Base-by-base conservation (phyloP, 2,888 invertebrate genomes). In the Acanthopleura granulata region DNA sequence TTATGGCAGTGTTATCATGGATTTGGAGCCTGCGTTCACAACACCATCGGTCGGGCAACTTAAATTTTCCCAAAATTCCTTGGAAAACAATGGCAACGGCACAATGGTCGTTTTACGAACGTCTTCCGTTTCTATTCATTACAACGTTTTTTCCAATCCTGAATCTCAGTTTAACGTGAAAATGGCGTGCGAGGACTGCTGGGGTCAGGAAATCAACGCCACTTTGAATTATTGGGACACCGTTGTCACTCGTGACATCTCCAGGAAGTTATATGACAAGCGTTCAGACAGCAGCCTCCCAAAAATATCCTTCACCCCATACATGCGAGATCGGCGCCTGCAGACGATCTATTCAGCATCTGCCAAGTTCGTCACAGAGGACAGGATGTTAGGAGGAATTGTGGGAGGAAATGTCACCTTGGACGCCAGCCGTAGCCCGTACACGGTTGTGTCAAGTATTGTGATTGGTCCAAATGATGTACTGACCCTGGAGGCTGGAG, bases 161-260 rank as follows among this genome's bases (percentile, higher is more conserved):
- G 18, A 72, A 15, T 62, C 79, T 49, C 40, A 49, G 16, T 79
- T 77, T 40, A 78, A 78, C 25, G 1, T 80, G 0, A 77, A 72
- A 62, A 62, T 78, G 6, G 72, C 40, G 9, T 27, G 40, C 14
- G 15, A 6, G 25, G 66, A 27, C 30, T 57, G 72, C 22, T 25
- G 18, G 4, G 66, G 49, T 15, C 18, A 3, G 15, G 61, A 49
- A 29, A 16, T 80, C 18, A 79, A 79, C 62, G 79, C 79, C 9
- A 77, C 79, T 18, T 50, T 75, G 49, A 80, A 80, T 69, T 80
- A 76, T 62, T 80, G 80, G 80, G 80, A 77, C 16, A 77, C 72
- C 1, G 72, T 74, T 0, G 69, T 75, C 25, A n/a, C 73, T 3
- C 73, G 76, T 18, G 51, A 11, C 1, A 79, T 80, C 25, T 49